phyloP scores from a whole-genome alignment of 2,113 vertebrate genomes.

The Trematomus loennbergii region DNA sequence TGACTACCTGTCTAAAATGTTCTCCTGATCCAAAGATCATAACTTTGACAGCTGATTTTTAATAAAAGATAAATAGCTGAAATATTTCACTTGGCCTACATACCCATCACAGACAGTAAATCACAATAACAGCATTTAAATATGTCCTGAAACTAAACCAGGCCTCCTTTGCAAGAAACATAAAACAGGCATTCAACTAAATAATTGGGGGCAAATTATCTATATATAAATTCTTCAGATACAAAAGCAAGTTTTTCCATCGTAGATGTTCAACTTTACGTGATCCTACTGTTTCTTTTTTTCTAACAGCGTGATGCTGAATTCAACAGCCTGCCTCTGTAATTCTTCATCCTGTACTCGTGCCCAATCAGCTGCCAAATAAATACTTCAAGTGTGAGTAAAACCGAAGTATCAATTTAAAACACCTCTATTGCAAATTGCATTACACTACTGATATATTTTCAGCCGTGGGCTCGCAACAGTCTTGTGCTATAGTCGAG shows the following conservation, averaged over 20 bases:
- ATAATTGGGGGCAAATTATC: neutral
- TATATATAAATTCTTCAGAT: neutral
- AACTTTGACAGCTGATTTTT: constrained; percentile 41
- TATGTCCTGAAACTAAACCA: constrained; percentile 23
- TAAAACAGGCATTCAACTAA: neutral
- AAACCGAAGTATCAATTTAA: neutral
- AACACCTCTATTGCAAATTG: constrained; percentile 3
- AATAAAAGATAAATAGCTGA: constrained; percentile 24
- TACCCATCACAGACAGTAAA: neutral
- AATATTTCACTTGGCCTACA: constrained; percentile 29
- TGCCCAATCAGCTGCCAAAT: neutral
- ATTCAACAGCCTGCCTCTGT: constrained; percentile 66
- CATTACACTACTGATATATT: neutral
- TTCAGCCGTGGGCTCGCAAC: neutral
- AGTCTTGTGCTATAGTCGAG: neutral
- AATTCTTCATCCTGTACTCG: constrained; percentile 29
- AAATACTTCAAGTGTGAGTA: neutral
- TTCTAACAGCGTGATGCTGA: constrained; percentile 65
- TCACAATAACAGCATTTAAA: constrained; percentile 11
- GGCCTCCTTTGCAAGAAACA: neutral
- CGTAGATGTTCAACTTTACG: neutral
- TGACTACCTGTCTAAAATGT: neutral
- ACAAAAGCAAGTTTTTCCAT: too few species aligned
- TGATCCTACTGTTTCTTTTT: constrained; percentile 11
- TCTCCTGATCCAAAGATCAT: neutral